A percentile compares a stretch with the other conserved stretches of the same genome.
Evolutionary conservation across 2,888 invertebrate species (phyloP).

Genomic region (Fragum fragum): DNA sequence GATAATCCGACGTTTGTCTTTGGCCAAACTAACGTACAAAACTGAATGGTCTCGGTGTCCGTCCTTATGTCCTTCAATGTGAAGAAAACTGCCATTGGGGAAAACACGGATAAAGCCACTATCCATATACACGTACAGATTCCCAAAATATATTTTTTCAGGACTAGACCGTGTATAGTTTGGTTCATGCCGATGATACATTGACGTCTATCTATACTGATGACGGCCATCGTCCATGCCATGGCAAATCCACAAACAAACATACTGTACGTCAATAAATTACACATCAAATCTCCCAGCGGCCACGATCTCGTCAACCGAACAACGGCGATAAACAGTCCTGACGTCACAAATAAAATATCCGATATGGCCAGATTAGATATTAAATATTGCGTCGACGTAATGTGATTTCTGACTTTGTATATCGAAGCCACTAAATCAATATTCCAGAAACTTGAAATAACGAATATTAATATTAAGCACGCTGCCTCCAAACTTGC

Average conservation of each 20-base stretch:
- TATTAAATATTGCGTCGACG: conserved; percentile 75
- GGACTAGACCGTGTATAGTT: not conserved
- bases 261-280: conserved; percentile 68
- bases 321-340: conserved; percentile 75
- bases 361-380: conserved; percentile 78
- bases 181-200: not conserved
- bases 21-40: conserved; percentile 80
- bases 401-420: conserved; percentile 54
- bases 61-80: conserved; percentile 62
- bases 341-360: conserved; percentile 70
- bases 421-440: conserved; percentile 60
- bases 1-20: conserved; percentile 51
- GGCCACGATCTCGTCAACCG: conserved; percentile 78
- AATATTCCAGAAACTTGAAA: conserved; percentile 69
- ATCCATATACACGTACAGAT: conserved; percentile 71
- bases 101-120: conserved; percentile 54
- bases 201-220: conserved; percentile 74
- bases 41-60: conserved; percentile 51
- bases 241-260: conserved; percentile 74
- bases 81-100: conserved; percentile 75
- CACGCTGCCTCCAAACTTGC: conserved; percentile 68
- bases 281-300: conserved; percentile 75
- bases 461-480: conserved; percentile 63
- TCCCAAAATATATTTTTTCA: conserved; percentile 36
- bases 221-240: conserved; percentile 80